Conservation (phyloP, 1,140 invertebrate species). For the Pseudoatta argentina region DNA sequence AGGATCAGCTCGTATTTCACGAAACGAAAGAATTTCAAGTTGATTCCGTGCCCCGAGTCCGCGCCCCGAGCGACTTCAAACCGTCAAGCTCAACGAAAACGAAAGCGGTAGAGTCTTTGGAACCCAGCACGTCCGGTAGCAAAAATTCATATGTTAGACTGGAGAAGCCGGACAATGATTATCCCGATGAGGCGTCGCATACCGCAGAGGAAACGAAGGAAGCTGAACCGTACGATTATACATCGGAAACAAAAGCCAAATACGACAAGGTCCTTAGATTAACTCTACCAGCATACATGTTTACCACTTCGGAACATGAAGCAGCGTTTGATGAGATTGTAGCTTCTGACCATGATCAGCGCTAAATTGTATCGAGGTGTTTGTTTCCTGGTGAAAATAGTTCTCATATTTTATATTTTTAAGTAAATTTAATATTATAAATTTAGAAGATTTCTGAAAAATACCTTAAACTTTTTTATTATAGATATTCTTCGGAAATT, state of each 20-base stretch:
- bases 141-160: slow-evolving; percentile 57
- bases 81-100: background rate
- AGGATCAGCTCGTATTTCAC: slow-evolving; percentile 21
- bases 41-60: slow-evolving; percentile 27
- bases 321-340: slow-evolving; percentile 88
- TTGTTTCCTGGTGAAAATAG: background rate
- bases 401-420: no score
- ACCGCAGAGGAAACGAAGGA: slow-evolving; percentile 63
- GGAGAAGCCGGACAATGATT: slow-evolving; percentile 26
- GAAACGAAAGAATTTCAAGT: slow-evolving; percentile 53
- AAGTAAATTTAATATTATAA: no score
- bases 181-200: slow-evolving; percentile 52
- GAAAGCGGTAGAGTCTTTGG: slow-evolving; percentile 32
- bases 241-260: slow-evolving; percentile 88
- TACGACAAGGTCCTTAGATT: slow-evolving; percentile 89
- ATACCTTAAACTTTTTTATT: no score
- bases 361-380: slow-evolving; percentile 17
- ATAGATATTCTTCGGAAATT: no score
- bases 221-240: slow-evolving; percentile 83
- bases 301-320: slow-evolving; percentile 89
- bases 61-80: background rate
- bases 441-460: no score
- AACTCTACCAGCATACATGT: slow-evolving; percentile 89
- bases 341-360: slow-evolving; percentile 33
- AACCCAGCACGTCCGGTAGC: slow-evolving; percentile 70